Evolutionary conservation across 2,113 vertebrate species (phyloP).

Genomic region (Sapajus apella): DNA sequence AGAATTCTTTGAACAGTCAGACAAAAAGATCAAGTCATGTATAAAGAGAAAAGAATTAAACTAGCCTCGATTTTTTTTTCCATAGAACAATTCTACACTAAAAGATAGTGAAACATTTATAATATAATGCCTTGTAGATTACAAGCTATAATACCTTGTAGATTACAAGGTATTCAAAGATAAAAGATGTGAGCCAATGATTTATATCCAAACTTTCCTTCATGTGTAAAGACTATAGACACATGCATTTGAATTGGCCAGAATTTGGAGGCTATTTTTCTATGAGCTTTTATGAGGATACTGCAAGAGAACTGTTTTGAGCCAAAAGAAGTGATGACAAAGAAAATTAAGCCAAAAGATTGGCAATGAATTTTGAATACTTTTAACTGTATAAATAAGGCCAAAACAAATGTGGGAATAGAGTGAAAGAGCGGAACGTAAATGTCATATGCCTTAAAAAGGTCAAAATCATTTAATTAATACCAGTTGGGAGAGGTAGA

Average conservation of each 20-base stretch:
- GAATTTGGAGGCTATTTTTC: neutral
- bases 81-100: neutral
- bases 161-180: neutral
- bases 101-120: neutral
- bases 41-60: neutral
- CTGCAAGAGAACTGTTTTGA: neutral
- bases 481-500: neutral
- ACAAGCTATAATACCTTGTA: neutral
- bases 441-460: neutral
- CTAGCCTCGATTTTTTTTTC: neutral
- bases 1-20: neutral
- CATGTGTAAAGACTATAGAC: neutral
- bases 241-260: neutral
- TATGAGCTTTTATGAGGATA: neutral
- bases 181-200: neutral
- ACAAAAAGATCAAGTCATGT: neutral
- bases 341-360: slow-evolving; percentile 13
- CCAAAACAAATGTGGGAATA: neutral
- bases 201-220: neutral
- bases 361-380: neutral
- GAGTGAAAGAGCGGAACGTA: neutral
- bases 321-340: neutral
- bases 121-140: too few relatives aligned
- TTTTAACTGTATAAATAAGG: neutral
- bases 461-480: neutral